Conservation (phyloP, 1,140 invertebrate species). For the Rhysida immarginata region DNA sequence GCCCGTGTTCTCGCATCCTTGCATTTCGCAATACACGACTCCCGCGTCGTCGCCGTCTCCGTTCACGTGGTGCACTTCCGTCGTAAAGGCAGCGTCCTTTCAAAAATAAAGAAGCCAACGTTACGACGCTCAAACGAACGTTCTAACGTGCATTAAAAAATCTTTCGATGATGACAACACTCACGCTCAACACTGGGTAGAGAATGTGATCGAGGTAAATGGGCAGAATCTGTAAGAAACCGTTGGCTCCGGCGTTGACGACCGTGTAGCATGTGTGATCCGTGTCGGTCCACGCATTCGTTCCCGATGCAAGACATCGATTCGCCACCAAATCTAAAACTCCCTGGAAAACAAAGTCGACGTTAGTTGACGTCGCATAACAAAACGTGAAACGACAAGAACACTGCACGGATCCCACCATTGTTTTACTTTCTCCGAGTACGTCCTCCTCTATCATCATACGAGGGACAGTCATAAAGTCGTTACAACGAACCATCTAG, state of each 20-base stretch:
- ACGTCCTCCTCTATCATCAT: no score
- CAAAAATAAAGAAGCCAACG: no score
- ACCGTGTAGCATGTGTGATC: conserved; percentile 84
- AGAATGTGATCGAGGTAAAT: conserved; percentile 83
- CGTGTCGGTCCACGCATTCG: conserved; percentile 62
- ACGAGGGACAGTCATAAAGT: no score
- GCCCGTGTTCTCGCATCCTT: conserved; percentile 64
- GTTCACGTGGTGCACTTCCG: conserved; percentile 84
- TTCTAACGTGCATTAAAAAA: no score
- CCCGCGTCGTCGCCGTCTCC: conserved; percentile 74
- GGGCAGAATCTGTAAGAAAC: conserved; percentile 72
- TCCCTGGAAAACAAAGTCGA: conserved; percentile 37
- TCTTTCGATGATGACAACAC: no score
- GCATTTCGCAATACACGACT: conserved; percentile 89
- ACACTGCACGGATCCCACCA: no score
- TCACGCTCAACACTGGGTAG: conserved; percentile 60
- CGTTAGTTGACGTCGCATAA: background rate
- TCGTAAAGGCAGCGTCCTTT: conserved; percentile 65
- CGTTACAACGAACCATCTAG: no score
- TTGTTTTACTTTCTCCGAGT: no score
- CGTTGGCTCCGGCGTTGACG: conserved; percentile 67
- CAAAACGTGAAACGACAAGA: no score
- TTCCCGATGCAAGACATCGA: conserved; percentile 72
- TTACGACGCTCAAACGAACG: no score
- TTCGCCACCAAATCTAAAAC: conserved; percentile 75